A percentile compares a stretch with the other conserved stretches of the same genome.
Evolutionary conservation across 2,797 vertebrate genomes (phyloP).

Genomic region (Tapera naevia): DNA sequence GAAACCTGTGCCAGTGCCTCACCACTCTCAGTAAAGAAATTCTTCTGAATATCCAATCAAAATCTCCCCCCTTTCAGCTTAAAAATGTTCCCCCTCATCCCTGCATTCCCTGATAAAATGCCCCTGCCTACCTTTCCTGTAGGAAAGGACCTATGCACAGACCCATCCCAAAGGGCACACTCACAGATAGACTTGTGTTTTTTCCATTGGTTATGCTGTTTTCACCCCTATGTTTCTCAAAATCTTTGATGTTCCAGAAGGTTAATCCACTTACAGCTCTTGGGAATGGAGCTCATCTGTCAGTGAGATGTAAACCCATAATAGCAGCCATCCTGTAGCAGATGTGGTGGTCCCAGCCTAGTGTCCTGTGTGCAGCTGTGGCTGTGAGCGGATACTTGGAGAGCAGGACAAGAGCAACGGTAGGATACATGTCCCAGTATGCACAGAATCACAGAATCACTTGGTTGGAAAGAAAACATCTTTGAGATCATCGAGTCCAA

Average conservation of each 20-base stretch:
- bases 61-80: too few species aligned
- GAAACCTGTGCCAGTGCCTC: too few species aligned
- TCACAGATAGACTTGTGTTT: not conserved
- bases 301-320: not conserved
- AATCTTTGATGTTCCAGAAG: not conserved
- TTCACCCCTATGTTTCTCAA: not conserved
- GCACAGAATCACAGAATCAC: too few species aligned
- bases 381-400: not conserved
- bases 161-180: not conserved
- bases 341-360: not conserved
- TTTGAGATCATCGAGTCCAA: too few species aligned
- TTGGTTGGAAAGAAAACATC: too few species aligned
- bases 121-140: too few species aligned
- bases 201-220: not conserved
- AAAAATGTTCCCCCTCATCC: too few species aligned
- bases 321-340: not conserved
- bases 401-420: not conserved
- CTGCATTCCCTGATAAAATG: too few species aligned
- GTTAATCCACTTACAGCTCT: not conserved
- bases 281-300: rapidly evolving
- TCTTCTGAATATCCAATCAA: too few species aligned
- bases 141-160: too few species aligned
- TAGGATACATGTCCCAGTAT: not conserved
- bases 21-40: too few species aligned
- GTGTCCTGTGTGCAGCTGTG: not conserved